These are phyloP conservation scores for Hyalella azteca DNA, from an alignment of 2,888 invertebrate genomes.

Conservation along the genomic window DNA sequence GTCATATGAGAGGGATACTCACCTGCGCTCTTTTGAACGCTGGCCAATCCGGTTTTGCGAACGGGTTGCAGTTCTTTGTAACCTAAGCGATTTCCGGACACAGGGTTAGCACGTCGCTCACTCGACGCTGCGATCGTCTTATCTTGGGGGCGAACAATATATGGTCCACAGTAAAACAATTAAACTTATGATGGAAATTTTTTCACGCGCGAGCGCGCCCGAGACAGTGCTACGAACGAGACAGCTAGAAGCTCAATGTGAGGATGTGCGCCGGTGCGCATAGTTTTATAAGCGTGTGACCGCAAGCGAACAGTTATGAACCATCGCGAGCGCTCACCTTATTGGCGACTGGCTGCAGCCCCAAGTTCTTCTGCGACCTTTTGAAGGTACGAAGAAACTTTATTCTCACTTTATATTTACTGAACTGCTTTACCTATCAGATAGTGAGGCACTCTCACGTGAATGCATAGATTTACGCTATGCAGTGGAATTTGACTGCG, in stretches of 20 bases:
- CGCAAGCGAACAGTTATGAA: conserved; percentile 32
- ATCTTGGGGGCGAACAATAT: too few species aligned
- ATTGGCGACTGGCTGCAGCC: not conserved
- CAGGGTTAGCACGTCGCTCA: not conserved
- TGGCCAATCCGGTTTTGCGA: not conserved
- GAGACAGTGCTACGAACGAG: conserved; percentile 14
- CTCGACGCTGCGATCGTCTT: too few species aligned
- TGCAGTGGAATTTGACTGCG: too few species aligned
- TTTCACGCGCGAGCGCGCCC: not conserved
- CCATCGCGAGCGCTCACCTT: not conserved
- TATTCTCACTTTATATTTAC: too few species aligned
- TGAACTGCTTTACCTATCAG: too few species aligned
- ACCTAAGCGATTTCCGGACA: not conserved
- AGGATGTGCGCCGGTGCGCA: conserved; percentile 13
- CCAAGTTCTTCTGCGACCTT: too few species aligned
- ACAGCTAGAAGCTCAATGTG: conserved; percentile 24
- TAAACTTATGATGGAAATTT: too few species aligned
- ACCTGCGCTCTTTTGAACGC: not conserved
- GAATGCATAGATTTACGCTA: too few species aligned
- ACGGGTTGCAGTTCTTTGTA: conserved; percentile 27
- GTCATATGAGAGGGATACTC: conserved; percentile 18
- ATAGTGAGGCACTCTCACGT: too few species aligned
- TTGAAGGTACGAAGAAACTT: too few species aligned
- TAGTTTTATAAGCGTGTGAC: conserved; percentile 35
- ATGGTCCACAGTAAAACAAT: too few species aligned